Conservation (phyloP, 2,797 vertebrate genomes). For the Mus caroli region DNA sequence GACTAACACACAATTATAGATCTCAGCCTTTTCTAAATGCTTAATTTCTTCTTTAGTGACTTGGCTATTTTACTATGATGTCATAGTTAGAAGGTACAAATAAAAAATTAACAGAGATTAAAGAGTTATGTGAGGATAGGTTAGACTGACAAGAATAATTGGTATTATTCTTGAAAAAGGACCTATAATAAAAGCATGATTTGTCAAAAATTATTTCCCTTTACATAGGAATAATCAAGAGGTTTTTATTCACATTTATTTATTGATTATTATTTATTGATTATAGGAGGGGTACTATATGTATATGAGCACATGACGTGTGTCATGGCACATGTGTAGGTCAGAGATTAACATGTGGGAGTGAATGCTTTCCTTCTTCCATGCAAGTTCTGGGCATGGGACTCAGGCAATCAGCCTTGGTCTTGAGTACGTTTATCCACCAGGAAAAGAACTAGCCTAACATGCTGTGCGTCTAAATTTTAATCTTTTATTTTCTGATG, state of each 20-base stretch:
- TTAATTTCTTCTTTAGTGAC: background rate
- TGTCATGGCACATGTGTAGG: background rate
- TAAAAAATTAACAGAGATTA: background rate
- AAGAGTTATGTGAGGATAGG: background rate
- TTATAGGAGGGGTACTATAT: no score
- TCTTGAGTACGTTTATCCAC: background rate
- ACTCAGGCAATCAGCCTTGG: no score
- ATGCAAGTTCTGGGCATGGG: background rate
- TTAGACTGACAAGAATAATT: background rate
- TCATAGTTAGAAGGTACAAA: background rate
- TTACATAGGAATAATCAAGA: background rate
- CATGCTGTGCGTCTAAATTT: constrained; percentile 39
- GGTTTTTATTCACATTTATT: background rate
- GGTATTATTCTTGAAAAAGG: background rate
- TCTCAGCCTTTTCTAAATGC: background rate
- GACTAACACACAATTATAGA: background rate
- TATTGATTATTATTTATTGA: background rate
- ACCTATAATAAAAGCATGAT: constrained; percentile 30
- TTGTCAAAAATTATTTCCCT: constrained; percentile 53
- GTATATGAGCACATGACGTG: background rate
- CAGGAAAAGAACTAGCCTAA: background rate
- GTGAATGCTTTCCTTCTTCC: background rate
- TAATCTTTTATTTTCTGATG: background rate
- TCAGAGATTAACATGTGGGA: background rate
- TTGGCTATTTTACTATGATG: background rate